Conservation (phyloP, 2,888 invertebrate species). For the Aelia acuminata region DNA sequence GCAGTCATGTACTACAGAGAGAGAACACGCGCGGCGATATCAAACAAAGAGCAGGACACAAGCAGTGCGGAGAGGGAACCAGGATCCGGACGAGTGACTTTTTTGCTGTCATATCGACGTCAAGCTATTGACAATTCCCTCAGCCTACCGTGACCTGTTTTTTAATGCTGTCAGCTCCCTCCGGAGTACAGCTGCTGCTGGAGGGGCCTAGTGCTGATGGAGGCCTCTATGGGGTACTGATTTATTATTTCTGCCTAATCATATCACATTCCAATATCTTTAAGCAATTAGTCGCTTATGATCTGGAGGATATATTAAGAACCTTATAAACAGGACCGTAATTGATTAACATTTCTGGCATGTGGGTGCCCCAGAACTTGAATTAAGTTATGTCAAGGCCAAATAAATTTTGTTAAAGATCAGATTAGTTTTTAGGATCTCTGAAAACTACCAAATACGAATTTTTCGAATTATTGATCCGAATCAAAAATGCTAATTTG, state of each 20-base stretch:
- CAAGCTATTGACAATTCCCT: constrained; percentile 39
- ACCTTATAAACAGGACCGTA: no score
- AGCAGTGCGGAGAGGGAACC: neutral
- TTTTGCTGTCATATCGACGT: constrained; percentile 36
- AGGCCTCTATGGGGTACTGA: neutral
- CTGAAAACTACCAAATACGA: no score
- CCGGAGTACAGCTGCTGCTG: neutral
- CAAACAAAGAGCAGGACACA: neutral
- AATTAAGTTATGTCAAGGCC: no score
- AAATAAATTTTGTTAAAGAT: no score
- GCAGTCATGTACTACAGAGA: neutral
- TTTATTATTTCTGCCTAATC: neutral
- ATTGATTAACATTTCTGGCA: no score
- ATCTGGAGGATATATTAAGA: no score
- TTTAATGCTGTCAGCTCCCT: constrained; percentile 35
- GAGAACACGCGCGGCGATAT: neutral
- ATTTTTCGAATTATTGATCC: no score
- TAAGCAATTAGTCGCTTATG: no score
- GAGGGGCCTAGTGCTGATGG: neutral
- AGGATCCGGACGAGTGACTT: constrained; percentile 19
- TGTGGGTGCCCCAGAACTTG: no score
- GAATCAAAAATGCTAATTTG: no score
- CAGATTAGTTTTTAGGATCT: no score
- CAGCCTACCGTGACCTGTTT: constrained; percentile 51
- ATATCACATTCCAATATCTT: no score